Evolutionary conservation across 1,140 invertebrate genomes (phyloP).

Genomic region (Helicorthomorpha holstii): DNA sequence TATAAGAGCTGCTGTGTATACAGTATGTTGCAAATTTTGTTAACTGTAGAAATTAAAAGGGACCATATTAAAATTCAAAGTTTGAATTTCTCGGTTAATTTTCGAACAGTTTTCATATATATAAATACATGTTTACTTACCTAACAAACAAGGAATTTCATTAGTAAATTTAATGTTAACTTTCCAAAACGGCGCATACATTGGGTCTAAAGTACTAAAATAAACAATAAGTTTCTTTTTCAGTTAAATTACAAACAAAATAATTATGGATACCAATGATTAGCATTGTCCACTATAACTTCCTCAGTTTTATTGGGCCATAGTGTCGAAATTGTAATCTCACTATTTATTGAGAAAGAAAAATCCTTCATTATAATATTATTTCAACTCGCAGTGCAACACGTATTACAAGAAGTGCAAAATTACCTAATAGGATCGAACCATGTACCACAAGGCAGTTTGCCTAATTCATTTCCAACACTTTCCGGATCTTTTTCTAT

Average conservation of each 20-base stretch:
- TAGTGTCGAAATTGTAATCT: conserved; percentile 59
- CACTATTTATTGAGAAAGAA: no score
- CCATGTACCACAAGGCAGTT: conserved; percentile 65
- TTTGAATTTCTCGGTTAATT: no score
- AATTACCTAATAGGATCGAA: conserved; percentile 51
- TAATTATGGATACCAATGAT: not conserved
- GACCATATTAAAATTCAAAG: no score
- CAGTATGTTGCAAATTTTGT: no score
- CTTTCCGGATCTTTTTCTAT: conserved; percentile 47
- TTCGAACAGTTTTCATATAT: no score
- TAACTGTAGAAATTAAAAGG: no score
- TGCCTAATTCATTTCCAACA: conserved; percentile 34
- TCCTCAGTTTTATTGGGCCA: conserved; percentile 76
- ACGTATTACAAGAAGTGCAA: no score
- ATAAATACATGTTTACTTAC: no score
- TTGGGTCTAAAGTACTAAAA: conserved; percentile 62
- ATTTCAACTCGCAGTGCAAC: not conserved
- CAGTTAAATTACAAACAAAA: not conserved
- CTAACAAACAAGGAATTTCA: conserved; percentile 25
- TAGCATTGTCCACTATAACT: conserved; percentile 51
- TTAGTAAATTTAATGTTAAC: conserved; percentile 27
- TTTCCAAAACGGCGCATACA: conserved; percentile 60
- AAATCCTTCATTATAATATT: conserved; percentile 10
- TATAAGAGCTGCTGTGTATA: no score
- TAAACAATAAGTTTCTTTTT: conserved; percentile 2